Evolutionary conservation across 1,140 invertebrate genomes (phyloP).

Genomic region (Aleiodes sp.): DNA sequence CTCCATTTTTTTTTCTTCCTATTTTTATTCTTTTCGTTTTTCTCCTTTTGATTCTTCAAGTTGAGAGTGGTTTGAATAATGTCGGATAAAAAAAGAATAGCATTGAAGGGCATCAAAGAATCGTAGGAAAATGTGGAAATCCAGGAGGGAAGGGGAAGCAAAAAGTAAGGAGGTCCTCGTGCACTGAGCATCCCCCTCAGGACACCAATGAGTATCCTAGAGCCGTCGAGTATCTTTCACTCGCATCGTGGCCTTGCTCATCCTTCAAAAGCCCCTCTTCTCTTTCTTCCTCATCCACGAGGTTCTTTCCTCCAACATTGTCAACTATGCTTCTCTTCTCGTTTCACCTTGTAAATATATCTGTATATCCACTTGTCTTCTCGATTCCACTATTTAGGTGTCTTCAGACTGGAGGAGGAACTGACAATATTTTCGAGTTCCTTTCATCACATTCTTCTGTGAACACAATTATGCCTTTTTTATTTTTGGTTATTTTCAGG

Average conservation of each 20-base stretch:
- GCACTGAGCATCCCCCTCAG: constrained; percentile 52
- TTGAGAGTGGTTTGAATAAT: constrained; percentile 1
- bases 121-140: constrained; percentile 36
- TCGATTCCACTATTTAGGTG: not conserved
- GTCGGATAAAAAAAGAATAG: constrained; percentile 8
- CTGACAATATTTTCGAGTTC: not conserved
- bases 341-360: not conserved
- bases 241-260: constrained; percentile 25
- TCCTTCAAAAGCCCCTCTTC: too few relatives aligned
- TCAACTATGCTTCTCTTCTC: constrained; percentile 8
- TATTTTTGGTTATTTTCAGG: too few relatives aligned
- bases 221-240: constrained; percentile 63
- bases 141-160: constrained; percentile 41
- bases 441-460: too few relatives aligned
- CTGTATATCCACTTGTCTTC: constrained; percentile 21
- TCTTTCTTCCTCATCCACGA: constrained; percentile 7
- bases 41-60: not conserved
- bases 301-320: constrained; percentile 12
- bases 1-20: not conserved
- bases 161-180: constrained; percentile 58
- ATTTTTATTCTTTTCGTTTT: not conserved
- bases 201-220: constrained; percentile 58
- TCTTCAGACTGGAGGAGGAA: not conserved
- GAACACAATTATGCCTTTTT: too few relatives aligned
- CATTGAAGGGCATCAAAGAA: constrained; percentile 26